Evolutionary conservation across 92 coral and sea anemone species (phyloP).

Genomic region (Epizoanthus stellaris): DNA sequence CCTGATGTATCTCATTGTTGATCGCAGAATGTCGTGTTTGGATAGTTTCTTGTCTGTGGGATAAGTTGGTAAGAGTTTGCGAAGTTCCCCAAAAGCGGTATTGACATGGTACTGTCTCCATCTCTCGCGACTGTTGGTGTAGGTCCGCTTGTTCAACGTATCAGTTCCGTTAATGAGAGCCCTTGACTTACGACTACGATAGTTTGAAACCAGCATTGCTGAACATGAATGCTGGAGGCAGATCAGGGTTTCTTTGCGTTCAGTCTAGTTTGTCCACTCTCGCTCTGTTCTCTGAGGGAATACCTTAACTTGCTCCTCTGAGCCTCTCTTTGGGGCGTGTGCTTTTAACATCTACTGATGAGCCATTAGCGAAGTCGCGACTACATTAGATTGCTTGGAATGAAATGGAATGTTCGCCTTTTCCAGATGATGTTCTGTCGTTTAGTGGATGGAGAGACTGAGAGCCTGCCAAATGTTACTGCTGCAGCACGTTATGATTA

Average conservation of each 20-base stretch:
- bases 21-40: constrained; percentile 81
- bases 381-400: constrained; percentile 41
- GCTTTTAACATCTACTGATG: constrained; percentile 10
- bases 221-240: no score
- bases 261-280: background rate
- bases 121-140: constrained; percentile 85
- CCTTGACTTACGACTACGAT: constrained; percentile 11
- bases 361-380: constrained; percentile 28
- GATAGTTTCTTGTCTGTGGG: constrained; percentile 87
- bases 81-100: constrained; percentile 82
- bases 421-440: constrained; percentile 16
- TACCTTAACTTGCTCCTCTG: background rate
- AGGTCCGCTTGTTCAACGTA: constrained; percentile 47
- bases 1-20: constrained; percentile 82
- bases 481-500: background rate
- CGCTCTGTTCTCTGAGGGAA: background rate
- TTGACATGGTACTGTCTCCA: constrained; percentile 91
- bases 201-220: constrained; percentile 23
- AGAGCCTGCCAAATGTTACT: background rate
- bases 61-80: constrained; percentile 80
- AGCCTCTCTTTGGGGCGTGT: background rate
- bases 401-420: constrained; percentile 13
- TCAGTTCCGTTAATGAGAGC: background rate
- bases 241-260: no score
- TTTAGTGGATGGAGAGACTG: background rate